A percentile compares a stretch with the other conserved stretches of the same genome.
phyloP scores from a whole-genome alignment of 2,113 vertebrate genomes.

The Osmerus eperlanus region DNA sequence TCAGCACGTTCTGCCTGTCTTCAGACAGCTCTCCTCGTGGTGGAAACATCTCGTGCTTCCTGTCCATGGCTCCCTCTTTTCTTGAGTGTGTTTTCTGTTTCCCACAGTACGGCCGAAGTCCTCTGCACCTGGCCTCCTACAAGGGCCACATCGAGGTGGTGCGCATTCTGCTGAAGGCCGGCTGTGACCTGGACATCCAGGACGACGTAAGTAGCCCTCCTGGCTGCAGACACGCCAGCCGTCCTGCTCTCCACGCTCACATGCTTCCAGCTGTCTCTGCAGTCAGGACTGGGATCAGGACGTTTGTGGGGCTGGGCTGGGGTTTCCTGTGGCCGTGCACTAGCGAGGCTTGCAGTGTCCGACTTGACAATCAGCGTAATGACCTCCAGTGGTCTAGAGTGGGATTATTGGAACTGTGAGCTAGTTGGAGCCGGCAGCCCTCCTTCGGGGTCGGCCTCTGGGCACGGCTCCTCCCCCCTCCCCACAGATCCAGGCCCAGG shows the following conservation, averaged over 20 bases:
- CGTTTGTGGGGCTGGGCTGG: no score
- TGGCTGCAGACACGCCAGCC: no score
- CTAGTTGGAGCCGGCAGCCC: slow-evolving; percentile 72
- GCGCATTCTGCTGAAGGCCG: slow-evolving; percentile 90
- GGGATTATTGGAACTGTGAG: slow-evolving; percentile 82
- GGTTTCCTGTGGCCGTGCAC: no score
- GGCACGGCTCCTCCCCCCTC: slow-evolving; percentile 61
- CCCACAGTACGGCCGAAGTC: slow-evolving; percentile 87
- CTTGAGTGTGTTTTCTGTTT: slow-evolving; percentile 50
- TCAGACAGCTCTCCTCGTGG: no score
- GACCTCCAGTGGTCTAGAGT: slow-evolving; percentile 84
- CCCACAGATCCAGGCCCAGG: slow-evolving; percentile 62
- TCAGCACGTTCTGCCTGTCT: no score
- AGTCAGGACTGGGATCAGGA: no score
- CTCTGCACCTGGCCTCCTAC: slow-evolving; percentile 91
- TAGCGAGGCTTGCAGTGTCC: no score
- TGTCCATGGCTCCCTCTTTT: neutral
- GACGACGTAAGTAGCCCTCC: slow-evolving; percentile 85
- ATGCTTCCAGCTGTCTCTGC: neutral
- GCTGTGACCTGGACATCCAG: slow-evolving; percentile 93
- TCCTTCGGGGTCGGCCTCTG: slow-evolving; percentile 66
- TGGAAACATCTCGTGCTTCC: no score
- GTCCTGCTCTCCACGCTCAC: neutral
- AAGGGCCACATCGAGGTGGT: slow-evolving; percentile 91
- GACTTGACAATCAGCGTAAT: slow-evolving; percentile 55